Percentiles rank a stretch among this genome's conserved stretches.
Conservation (phyloP, 30 jellyfish, hydroid and myxozoan species). For the Aurelia aurita complex sp. Pacific region DNA sequence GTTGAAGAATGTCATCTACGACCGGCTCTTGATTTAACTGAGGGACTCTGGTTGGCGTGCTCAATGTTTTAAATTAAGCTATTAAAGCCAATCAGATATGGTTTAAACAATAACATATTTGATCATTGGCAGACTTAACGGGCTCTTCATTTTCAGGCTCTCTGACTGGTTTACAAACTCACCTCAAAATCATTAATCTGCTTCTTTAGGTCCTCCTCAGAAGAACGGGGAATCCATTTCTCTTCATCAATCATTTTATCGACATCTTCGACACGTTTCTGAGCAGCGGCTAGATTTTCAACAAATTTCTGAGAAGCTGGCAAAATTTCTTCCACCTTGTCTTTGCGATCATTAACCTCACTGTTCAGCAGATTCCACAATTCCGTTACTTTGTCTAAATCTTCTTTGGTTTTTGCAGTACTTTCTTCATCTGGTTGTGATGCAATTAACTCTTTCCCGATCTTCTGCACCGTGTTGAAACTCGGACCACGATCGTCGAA, state of each 20-base stretch:
- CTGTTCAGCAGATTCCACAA: constrained; percentile 71
- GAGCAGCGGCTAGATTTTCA: constrained; percentile 50
- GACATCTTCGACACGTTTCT: constrained; percentile 45
- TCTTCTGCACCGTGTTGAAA: constrained; percentile 70
- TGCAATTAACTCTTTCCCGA: constrained; percentile 81
- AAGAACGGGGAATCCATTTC: constrained; percentile 67
- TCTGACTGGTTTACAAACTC: neutral
- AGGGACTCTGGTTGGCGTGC: too few species aligned
- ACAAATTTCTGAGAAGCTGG: constrained; percentile 74
- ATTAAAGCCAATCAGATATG: too few species aligned
- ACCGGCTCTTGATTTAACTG: too few species aligned
- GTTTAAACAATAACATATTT: too few species aligned
- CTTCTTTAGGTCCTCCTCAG: constrained; percentile 49
- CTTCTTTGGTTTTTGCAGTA: constrained; percentile 55
- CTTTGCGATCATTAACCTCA: constrained; percentile 67
- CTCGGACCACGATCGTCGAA: constrained; percentile 92
- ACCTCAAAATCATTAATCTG: constrained; percentile 66
- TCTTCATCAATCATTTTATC: constrained; percentile 68
- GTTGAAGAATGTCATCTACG: too few species aligned
- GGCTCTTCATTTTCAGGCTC: too few species aligned
- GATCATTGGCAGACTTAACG: too few species aligned
- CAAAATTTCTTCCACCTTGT: constrained; percentile 78
- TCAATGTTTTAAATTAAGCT: too few species aligned
- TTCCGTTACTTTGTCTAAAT: constrained; percentile 65
- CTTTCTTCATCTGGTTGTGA: constrained; percentile 84